A percentile compares a stretch with the other conserved stretches of the same genome.
phyloP scores from a whole-genome alignment of 2,797 vertebrate species.

The Emydoidea blandingii region DNA sequence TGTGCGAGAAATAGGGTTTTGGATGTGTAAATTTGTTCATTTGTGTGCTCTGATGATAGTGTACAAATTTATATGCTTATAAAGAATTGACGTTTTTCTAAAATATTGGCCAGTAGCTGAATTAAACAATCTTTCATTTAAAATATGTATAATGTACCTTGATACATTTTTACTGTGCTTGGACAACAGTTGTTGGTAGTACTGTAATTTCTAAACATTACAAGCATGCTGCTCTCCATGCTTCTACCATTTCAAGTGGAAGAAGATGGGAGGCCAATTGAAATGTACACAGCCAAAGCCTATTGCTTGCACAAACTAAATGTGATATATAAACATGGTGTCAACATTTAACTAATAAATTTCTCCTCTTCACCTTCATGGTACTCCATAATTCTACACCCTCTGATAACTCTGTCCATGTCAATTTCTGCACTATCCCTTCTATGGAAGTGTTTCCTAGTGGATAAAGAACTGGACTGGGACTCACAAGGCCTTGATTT shows the following conservation, averaged over 20 bases:
- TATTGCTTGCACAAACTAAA: not conserved
- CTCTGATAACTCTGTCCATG: not conserved
- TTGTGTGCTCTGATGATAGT: not conserved
- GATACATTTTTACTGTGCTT: constrained; percentile 12
- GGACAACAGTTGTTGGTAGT: not conserved
- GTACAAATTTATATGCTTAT: accelerated
- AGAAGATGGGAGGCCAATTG: not conserved
- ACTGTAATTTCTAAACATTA: constrained; percentile 1
- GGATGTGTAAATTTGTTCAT: not conserved
- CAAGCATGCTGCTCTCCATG: not conserved
- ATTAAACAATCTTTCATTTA: not conserved
- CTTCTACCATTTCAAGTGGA: not conserved
- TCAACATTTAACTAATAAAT: not conserved
- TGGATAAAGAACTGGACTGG: not conserved
- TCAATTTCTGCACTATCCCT: not conserved
- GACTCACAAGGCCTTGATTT: not conserved
- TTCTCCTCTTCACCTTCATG: not conserved
- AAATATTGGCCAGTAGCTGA: not conserved
- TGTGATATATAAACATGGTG: not conserved
- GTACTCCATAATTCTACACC: not conserved
- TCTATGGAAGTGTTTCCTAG: not conserved
- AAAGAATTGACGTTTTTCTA: not conserved
- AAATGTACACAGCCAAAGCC: not conserved
- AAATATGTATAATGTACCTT: not conserved
- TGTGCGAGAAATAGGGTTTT: not conserved